These are phyloP conservation scores for Oryctolagus cuniculus DNA, from an alignment of 2,113 vertebrate species.

Conservation along the genomic window mOryCun1.1 NC_091437.1:37864001-37864500, in stretches of 20 bases:
- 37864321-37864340: neutral
- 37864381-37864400: neutral
- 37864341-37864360: neutral
- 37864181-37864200: neutral
- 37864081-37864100: neutral
- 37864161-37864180: neutral
- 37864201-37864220: neutral
- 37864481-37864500: neutral
- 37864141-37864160: neutral
- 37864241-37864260: no score
- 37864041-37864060: neutral
- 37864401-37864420: neutral
- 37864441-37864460: neutral
- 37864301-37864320: neutral
- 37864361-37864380: neutral
- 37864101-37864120: neutral
- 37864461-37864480: neutral
- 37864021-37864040: neutral
- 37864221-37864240: neutral
- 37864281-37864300: neutral
- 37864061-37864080: neutral
- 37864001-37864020: neutral
- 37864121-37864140: neutral
- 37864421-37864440: neutral
- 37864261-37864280: neutral